Evolutionary conservation across 2,113 vertebrate genomes (phyloP), one percentile per base, ranked within the genome.

Genomic region (Gila orcuttii): DNA sequence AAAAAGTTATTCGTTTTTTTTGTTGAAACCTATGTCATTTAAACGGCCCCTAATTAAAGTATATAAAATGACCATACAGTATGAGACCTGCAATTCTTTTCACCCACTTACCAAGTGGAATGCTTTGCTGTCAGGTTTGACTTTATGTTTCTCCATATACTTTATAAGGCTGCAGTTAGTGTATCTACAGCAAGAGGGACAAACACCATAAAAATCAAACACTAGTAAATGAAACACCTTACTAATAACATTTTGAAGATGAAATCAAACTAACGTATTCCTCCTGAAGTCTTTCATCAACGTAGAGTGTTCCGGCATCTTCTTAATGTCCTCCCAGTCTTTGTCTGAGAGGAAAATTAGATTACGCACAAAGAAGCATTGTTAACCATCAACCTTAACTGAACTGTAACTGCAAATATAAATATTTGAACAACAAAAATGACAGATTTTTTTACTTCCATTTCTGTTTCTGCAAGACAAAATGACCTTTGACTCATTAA

Each of bases 141-240:
- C 98, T 98, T 99, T 99, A 94, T 99, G 98, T 94, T 99, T 99
- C 91, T 99, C 98, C 98, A 99, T 99, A 90, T 99, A 99, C 93
- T 99, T 99, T 94, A 98, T 99, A 96, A 99, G 98, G 96, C 98
- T 99, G 97, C 98, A 99, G 94, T 99, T 99, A 95, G 98, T 99
- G 93, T 99, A 99, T 92, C 98, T 99, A 93, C 47, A 59, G 86
- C 0, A 59, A 36, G 73, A 15, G 31, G 52, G 33, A 85, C 31
- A 59, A 17, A 28, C 2, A 33, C 19, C n/a, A 36, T 50, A 0
- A 73, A 33, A 2, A 42, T 45, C 28, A 57, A 90, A 13, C 45
- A 79, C 21, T 3, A 10, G 2, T 10, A 17, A 60, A 82, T 31
- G 1, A 76, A 47, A 52, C 1, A 5, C 6, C 2, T 52, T 21